phyloP scores from a whole-genome alignment of 2,888 invertebrate genomes.

The Ommatoiulus sabulosus region DNA sequence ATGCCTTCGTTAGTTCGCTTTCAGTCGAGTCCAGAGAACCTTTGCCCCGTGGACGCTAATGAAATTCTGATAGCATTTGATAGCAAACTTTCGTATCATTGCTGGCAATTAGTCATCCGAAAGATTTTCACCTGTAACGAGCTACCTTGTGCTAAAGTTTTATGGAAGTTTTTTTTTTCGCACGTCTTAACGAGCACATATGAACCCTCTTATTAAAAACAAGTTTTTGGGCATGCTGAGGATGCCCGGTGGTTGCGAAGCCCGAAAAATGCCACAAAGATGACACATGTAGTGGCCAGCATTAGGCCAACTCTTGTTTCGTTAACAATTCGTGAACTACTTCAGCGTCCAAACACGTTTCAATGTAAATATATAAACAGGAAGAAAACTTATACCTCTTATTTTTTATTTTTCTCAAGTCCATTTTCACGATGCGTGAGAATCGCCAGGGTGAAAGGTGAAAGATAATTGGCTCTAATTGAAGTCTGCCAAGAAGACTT shows the following conservation, averaged over 20 bases:
- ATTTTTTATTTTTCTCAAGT: neutral
- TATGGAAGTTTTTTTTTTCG: neutral
- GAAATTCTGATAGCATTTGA: neutral
- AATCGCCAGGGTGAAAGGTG: neutral
- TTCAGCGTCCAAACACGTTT: constrained; percentile 21
- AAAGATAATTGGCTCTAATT: constrained; percentile 11
- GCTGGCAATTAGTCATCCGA: neutral
- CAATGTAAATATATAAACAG: constrained; percentile 7
- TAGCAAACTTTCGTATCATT: neutral
- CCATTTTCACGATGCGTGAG: constrained; percentile 27
- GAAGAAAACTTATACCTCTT: neutral
- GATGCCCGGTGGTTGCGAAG: neutral
- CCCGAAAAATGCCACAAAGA: constrained; percentile 4
- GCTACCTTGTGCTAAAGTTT: neutral
- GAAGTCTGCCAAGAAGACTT: constrained; percentile 34
- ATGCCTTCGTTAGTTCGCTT: neutral
- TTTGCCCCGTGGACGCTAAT: neutral
- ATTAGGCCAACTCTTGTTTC: neutral
- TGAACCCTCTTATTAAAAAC: constrained; percentile 4
- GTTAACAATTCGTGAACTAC: constrained; percentile 6
- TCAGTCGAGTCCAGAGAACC: neutral
- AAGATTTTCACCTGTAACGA: neutral
- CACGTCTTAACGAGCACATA: constrained; percentile 6
- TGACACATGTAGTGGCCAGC: constrained; percentile 27
- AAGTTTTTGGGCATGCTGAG: constrained; percentile 1